Conservation (phyloP, 2,888 invertebrate species). For the Brachylomia viminalis region DNA sequence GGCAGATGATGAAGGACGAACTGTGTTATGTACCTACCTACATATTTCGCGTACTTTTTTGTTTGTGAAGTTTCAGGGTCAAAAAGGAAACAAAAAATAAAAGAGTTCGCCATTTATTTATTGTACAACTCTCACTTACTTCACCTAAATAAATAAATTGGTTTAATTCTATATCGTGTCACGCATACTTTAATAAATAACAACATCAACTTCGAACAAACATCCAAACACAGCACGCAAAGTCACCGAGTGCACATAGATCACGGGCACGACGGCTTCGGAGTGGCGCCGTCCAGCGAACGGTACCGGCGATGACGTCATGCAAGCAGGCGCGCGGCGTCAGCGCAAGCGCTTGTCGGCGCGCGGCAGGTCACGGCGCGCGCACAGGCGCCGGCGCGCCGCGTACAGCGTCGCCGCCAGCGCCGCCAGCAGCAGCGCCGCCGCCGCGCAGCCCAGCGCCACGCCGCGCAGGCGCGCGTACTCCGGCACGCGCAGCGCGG, state of each 20-base stretch:
- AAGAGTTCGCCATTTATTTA: constrained; percentile 14
- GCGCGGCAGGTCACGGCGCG: constrained; percentile 53
- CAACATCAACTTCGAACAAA: constrained; percentile 55
- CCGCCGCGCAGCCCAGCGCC: constrained; percentile 93
- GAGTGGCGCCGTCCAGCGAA: background rate
- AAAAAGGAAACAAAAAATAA: background rate
- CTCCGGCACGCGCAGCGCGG: constrained; percentile 92
- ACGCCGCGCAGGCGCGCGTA: constrained; percentile 93
- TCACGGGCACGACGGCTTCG: constrained; percentile 23
- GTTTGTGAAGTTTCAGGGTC: background rate
- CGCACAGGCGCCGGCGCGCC: constrained; percentile 77
- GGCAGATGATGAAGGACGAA: no score
- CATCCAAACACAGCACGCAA: constrained; percentile 50
- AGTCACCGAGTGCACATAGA: constrained; percentile 41
- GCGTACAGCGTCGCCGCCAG: constrained; percentile 91
- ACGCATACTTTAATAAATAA: constrained; percentile 63
- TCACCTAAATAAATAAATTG: constrained; percentile 26
- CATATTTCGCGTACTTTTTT: no score
- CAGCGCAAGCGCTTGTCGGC: constrained; percentile 71
- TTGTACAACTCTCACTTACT: constrained; percentile 23
- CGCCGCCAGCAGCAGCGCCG: constrained; percentile 92
- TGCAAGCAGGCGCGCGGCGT: constrained; percentile 37
- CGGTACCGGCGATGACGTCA: background rate
- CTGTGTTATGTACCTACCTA: no score
- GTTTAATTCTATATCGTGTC: constrained; percentile 22